Evolutionary conservation across 2,113 vertebrate species (phyloP), one percentile per base, ranked within the genome.

Genomic region (Trochalopteron elliotii): DNA sequence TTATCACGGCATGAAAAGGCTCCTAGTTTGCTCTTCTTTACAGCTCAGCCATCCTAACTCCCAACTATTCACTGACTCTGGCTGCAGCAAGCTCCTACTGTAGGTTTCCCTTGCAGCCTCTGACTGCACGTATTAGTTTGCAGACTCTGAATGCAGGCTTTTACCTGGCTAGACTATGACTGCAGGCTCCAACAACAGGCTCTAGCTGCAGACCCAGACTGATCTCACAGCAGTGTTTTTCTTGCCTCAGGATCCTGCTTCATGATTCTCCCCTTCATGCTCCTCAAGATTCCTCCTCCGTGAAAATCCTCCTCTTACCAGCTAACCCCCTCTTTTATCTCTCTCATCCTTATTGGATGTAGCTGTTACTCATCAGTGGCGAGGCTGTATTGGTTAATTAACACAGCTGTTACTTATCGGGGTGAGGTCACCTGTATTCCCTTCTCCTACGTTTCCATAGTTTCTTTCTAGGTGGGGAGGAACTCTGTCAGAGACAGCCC

Each of bases 241-340:
- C 22, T 23, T n/a, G 3, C 15, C 56, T 15, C 23, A 35, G n/a
- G 15, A 35, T 24, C 22, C 22, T 24, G 2, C 9, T n/a, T 15
- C 33, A n/a, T 23, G 13, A 23, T 9, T 10, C 13, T 14, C 20
- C 14, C 3, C 21, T 35, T 16, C 22, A 7, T 21, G 6, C 22
- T 24, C 14, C 22, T 16, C 22, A 35, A 23, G 4, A 6, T 15
- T 24, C 20, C 21, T n/a, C 53, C 31, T 21, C 53, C 31, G 14
- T 6, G 3, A 9, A 4, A 1, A 57, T 6, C 33, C 8, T 23
- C 9, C 13, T 12, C 33, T 59, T 15, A 16, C 22, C 4, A 10
- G 1, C 22, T 59, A 2, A 35, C n/a, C 15, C n/a, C 22, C 22
- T 35, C 14, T 35, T 59, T 35, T 59, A 59, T 59, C 56, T 14